phyloP scores from a whole-genome alignment of 2,888 invertebrate species.

The Temnothorax rugatulus region DNA sequence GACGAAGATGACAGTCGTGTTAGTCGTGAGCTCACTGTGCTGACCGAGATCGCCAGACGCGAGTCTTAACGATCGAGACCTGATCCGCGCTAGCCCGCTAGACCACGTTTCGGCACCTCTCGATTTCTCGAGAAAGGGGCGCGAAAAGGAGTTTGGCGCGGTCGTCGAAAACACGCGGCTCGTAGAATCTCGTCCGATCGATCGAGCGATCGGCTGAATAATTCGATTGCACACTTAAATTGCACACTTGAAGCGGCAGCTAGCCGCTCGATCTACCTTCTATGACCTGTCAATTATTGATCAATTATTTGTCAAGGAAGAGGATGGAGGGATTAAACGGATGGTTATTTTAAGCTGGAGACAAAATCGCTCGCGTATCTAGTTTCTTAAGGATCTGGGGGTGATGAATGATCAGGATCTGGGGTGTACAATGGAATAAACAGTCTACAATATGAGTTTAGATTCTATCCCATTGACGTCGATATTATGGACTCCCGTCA shows the following conservation, averaged over 20 bases:
- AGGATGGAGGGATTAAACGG: not conserved
- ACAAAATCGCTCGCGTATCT: not conserved
- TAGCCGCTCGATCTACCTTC: not conserved
- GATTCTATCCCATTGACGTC: constrained; percentile 62
- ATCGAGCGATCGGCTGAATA: not conserved
- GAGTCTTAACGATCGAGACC: constrained; percentile 43
- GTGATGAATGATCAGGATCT: not conserved
- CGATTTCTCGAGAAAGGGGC: not conserved
- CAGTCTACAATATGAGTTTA: constrained; percentile 59
- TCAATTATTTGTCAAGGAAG: not conserved
- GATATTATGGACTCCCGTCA: constrained; percentile 82
- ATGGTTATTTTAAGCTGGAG: not conserved
- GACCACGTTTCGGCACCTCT: constrained; percentile 13
- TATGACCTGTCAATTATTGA: not conserved
- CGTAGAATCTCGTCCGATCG: constrained; percentile 6
- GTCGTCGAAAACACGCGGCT: constrained; percentile 4
- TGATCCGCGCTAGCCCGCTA: constrained; percentile 20
- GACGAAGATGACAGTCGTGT: constrained; percentile 64
- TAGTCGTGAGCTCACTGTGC: constrained; percentile 46
- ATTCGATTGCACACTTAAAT: constrained; percentile 2
- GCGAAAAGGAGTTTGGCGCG: not conserved
- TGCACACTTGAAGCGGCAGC: not conserved
- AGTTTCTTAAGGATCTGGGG: not conserved
- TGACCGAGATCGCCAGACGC: constrained; percentile 20
- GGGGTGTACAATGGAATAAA: not conserved